phyloP scores from a whole-genome alignment of 2,113 vertebrate genomes.

The Ochotona curzoniae region DNA sequence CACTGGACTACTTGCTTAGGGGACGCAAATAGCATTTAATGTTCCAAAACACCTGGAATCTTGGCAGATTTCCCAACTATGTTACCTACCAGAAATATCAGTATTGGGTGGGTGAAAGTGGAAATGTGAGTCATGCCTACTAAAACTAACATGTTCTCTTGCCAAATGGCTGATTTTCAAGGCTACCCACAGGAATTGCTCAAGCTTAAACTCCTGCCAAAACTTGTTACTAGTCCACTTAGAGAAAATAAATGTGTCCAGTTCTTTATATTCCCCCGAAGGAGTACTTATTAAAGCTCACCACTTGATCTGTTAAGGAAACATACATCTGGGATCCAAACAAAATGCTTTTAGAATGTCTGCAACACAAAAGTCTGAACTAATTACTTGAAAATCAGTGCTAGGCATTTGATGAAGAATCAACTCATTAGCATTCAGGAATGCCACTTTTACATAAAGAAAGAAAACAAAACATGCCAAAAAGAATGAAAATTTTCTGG shows the following conservation, averaged over 20 bases:
- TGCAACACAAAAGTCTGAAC: slow-evolving; percentile 33
- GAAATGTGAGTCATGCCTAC: not conserved
- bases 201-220: not conserved
- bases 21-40: not conserved
- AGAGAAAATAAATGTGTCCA: not conserved
- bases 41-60: not conserved
- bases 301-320: slow-evolving; percentile 45
- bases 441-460: slow-evolving; percentile 51
- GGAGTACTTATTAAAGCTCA: slow-evolving; percentile 17
- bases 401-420: slow-evolving; percentile 51
- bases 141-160: not conserved
- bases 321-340: slow-evolving; percentile 53
- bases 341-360: slow-evolving; percentile 59
- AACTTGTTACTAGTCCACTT: not conserved
- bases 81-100: not conserved
- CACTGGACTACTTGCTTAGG: not conserved
- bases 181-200: slow-evolving; percentile 2
- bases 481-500: slow-evolving; percentile 48
- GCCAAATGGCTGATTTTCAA: slow-evolving; percentile 53
- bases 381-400: slow-evolving; percentile 70
- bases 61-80: not conserved
- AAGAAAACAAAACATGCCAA: slow-evolving; percentile 58
- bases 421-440: slow-evolving; percentile 60
- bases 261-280: not conserved
- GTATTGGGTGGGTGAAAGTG: not conserved